Conservation (phyloP, 2,113 vertebrate species). For the Oreotragus oreotragus region DNA sequence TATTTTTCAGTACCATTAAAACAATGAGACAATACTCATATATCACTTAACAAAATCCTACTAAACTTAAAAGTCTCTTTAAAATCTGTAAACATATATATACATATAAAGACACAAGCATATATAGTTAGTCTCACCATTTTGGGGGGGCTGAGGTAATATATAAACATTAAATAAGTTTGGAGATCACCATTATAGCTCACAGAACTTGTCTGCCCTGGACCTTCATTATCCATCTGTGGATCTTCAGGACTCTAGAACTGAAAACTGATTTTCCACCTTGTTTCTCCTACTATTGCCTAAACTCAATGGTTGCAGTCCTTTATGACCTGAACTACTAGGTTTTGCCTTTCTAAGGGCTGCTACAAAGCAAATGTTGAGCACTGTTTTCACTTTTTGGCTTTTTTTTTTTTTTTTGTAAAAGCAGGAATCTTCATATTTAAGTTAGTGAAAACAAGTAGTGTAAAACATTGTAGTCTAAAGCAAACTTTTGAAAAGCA, state of each 20-base stretch:
- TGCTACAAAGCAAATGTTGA: too few relatives aligned
- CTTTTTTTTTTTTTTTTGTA: too few relatives aligned
- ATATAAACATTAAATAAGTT: neutral
- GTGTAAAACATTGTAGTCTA: too few relatives aligned
- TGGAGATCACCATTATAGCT: neutral
- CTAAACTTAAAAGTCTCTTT: neutral
- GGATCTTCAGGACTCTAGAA: neutral
- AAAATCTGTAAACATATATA: neutral
- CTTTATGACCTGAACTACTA: constrained; percentile 1
- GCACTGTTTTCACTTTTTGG: too few relatives aligned
- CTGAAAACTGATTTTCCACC: neutral
- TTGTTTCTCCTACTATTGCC: neutral
- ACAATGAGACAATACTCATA: neutral
- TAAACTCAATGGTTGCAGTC: neutral
- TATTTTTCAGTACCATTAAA: constrained; percentile 7
- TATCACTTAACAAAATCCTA: neutral
- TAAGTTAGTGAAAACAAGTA: too few relatives aligned
- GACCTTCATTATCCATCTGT: neutral
- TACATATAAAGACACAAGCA: neutral
- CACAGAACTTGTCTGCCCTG: neutral
- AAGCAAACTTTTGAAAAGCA: too few relatives aligned
- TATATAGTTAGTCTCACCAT: neutral
- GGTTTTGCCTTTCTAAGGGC: neutral
- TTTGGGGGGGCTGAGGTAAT: neutral
- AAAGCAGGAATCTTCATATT: too few relatives aligned